Evolutionary conservation across 1,140 invertebrate genomes (phyloP).

Genomic region (Mamestra configurata): DNA sequence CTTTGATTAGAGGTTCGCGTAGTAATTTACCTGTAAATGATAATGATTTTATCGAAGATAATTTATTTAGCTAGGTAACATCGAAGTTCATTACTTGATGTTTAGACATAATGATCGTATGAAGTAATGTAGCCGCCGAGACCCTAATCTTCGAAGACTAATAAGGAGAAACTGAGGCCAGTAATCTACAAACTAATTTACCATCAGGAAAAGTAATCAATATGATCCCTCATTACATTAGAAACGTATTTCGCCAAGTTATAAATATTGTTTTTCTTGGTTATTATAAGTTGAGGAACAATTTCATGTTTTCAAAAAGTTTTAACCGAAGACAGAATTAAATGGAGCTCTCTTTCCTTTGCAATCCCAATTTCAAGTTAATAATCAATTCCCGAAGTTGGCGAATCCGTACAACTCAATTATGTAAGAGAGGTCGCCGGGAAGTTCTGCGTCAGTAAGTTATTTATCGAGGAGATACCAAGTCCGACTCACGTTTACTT

Average conservation of each 20-base stretch:
- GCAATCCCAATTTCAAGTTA: constrained; percentile 53
- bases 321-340: constrained; percentile 40
- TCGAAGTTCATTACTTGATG: constrained; percentile 22
- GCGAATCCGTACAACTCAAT: constrained; percentile 60
- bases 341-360: constrained; percentile 20
- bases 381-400: constrained; percentile 62
- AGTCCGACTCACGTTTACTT: constrained; percentile 58
- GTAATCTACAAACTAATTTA: constrained; percentile 35
- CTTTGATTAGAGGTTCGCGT: background rate
- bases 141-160: constrained; percentile 27
- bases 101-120: constrained; percentile 32
- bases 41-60: constrained; percentile 29
- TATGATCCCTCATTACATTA: constrained; percentile 9
- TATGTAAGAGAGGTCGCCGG: constrained; percentile 55
- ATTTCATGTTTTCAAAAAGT: constrained; percentile 48
- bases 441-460: constrained; percentile 60
- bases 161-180: constrained; percentile 33
- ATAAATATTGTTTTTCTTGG: constrained; percentile 21
- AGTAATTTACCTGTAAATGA: constrained; percentile 25
- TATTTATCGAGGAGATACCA: constrained; percentile 56
- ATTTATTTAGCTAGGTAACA: constrained; percentile 15
- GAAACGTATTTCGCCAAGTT: background rate
- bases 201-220: constrained; percentile 21
- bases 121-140: constrained; percentile 12
- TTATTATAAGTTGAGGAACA: constrained; percentile 21